These are phyloP conservation scores for Pelosia muscerda DNA, from an alignment of 2,888 invertebrate species.

Conservation along the genomic window DNA sequence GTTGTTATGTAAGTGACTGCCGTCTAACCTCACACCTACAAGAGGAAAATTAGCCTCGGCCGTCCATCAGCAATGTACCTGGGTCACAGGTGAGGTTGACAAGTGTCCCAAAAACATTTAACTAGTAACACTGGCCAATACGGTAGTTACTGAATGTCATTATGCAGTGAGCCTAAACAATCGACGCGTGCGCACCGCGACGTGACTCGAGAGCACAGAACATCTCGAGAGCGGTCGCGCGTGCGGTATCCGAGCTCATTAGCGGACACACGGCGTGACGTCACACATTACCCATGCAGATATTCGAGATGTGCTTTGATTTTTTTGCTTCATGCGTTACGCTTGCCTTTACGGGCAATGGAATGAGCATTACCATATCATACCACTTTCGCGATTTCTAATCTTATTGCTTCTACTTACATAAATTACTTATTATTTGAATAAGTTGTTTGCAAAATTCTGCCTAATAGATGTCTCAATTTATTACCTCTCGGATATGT, in stretches of 20 bases:
- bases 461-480: neutral
- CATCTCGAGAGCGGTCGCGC: constrained; percentile 18
- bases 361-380: constrained; percentile 10
- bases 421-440: neutral
- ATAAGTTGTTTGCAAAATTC: neutral
- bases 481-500: neutral
- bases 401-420: neutral
- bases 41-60: too few species aligned
- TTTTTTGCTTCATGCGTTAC: constrained; percentile 9
- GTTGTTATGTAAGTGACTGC: too few species aligned
- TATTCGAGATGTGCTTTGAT: neutral
- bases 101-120: too few species aligned
- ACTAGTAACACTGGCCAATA: neutral
- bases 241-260: constrained; percentile 35
- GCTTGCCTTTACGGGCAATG: neutral
- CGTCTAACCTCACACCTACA: too few species aligned
- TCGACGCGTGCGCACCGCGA: constrained; percentile 6
- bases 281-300: constrained; percentile 4
- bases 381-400: constrained; percentile 5
- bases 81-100: too few species aligned
- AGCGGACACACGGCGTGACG: constrained; percentile 17
- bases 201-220: constrained; percentile 1
- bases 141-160: neutral
- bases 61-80: too few species aligned
- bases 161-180: neutral